Evolutionary conservation across 2,888 invertebrate genomes (phyloP).

Genomic region (Caenorhabditis doughertyi): DNA sequence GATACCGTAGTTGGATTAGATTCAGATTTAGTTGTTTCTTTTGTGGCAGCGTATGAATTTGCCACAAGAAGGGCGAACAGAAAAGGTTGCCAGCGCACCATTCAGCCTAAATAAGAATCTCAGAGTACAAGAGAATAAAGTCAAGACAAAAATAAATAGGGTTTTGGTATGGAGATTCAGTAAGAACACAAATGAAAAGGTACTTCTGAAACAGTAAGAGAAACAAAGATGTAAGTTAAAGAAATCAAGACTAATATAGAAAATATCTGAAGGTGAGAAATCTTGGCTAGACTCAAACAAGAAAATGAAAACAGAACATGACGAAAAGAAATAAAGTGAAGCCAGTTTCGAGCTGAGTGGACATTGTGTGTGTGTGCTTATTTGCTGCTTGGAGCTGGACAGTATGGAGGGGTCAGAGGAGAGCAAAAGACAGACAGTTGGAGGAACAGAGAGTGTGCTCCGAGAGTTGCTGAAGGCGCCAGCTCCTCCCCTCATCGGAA

Average conservation of each 20-base stretch:
- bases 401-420: constrained; percentile 52
- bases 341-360: constrained; percentile 63
- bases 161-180: too few species aligned
- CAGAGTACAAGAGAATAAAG: background rate
- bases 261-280: constrained; percentile 3
- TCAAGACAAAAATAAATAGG: background rate
- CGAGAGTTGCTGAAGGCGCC: constrained; percentile 53
- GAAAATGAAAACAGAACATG: constrained; percentile 46
- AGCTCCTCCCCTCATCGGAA: constrained; percentile 38
- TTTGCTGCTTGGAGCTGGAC: constrained; percentile 58
- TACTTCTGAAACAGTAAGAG: background rate
- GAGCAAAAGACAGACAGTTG: constrained; percentile 36
- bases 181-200: background rate
- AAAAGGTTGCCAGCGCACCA: constrained; percentile 55
- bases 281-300: constrained; percentile 14
- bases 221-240: background rate
- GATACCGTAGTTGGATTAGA: constrained; percentile 9
- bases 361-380: constrained; percentile 61
- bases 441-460: constrained; percentile 39
- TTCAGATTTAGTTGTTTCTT: constrained; percentile 30
- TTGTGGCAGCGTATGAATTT: constrained; percentile 17
- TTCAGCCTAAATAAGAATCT: constrained; percentile 36
- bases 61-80: constrained; percentile 49
- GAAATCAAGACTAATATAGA: background rate
- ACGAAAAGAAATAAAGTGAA: constrained; percentile 53